A percentile compares a stretch with the other conserved stretches of the same genome.
These are phyloP conservation scores for Ceratosolen solmsi DNA, from an alignment of 1,140 invertebrate species.

Conservation along the genomic window DNA sequence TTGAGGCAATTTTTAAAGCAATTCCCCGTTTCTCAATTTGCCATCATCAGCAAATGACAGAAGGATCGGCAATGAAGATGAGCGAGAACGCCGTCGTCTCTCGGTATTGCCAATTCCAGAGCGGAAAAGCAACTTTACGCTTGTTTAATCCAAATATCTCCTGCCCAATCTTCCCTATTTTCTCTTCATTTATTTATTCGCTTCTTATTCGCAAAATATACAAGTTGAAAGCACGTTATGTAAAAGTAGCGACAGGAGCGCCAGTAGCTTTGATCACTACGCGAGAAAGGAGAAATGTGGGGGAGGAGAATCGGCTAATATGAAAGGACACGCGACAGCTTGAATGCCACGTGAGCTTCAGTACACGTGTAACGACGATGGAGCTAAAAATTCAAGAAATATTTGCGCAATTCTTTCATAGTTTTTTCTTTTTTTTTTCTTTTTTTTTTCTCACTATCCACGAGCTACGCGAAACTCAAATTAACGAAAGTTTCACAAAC, in stretches of 20 bases:
- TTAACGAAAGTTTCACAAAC: too few species aligned
- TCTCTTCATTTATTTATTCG: background rate
- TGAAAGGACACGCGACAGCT: conserved; percentile 16
- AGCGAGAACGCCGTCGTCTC: too few species aligned
- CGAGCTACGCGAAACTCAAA: too few species aligned
- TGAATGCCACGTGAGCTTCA: conserved; percentile 11
- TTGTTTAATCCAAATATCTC: too few species aligned
- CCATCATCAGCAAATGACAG: too few species aligned
- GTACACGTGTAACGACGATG: background rate
- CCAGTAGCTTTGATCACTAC: background rate
- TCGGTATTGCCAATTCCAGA: too few species aligned
- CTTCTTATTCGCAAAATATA: background rate
- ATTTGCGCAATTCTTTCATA: background rate
- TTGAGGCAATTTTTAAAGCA: too few species aligned
- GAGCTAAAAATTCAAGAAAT: background rate
- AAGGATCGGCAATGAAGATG: too few species aligned
- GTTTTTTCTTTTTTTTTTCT: background rate
- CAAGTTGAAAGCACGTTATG: background rate
- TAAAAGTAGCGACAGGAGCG: background rate
- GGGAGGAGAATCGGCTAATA: conserved; percentile 3
- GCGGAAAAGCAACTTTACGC: too few species aligned
- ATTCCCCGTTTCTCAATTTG: too few species aligned
- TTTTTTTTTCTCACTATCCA: too few species aligned
- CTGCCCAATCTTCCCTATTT: background rate
- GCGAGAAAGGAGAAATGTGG: background rate